Evolutionary conservation across 2,113 vertebrate genomes (phyloP), one percentile per base, ranked within the genome.

Genomic region (Athene noctua): DNA sequence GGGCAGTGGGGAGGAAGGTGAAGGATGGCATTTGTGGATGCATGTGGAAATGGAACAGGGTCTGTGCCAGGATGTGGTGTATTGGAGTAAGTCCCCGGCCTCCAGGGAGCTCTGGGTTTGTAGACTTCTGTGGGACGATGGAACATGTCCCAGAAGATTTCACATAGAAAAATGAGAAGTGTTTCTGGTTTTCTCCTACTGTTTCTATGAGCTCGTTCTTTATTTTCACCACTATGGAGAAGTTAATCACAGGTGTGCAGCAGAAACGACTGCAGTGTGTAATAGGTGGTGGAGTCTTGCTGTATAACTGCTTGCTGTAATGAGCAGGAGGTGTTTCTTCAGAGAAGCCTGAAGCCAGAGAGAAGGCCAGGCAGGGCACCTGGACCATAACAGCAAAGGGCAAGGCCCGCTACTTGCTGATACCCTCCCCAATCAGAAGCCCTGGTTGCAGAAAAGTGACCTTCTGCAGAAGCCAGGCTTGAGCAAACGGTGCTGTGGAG

Each of bases 1-100:
- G 27, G 54, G 32, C 58, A 49, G 27, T 0, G 2, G 38, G 6
- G 29, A 66, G 52, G 46, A 84, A 79, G 51, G 17, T 71, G 55
- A 57, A 80, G 15, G 52, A 68, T 13, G 1, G 5, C 25, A 30
- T 82, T 57, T 85, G 34, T 80, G 78, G 30, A 63, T 85, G 66
- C 9, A 63, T 30, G 36, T 57, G 36, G 27, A 75, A 94, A 42
- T 29, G 30, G 61, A 65, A 18, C 10, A 21, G 54, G 30, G 44
- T 70, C 0, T 0, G 1, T 42, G n/a, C 10, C 71, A 57, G 71
- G 38, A 58, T 58, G 4, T 30, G 29, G 17, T 68, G 23, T 27
- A 32, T 9, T 86, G 62, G 16, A 6, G 15, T 34, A 77, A 85
- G 87, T n/a, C 20, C 20, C 10, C 21, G 65, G 32, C 32, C 34